Base-by-base conservation (phyloP, 2,888 invertebrate genomes). In the Stenodema calcarata region DNA sequence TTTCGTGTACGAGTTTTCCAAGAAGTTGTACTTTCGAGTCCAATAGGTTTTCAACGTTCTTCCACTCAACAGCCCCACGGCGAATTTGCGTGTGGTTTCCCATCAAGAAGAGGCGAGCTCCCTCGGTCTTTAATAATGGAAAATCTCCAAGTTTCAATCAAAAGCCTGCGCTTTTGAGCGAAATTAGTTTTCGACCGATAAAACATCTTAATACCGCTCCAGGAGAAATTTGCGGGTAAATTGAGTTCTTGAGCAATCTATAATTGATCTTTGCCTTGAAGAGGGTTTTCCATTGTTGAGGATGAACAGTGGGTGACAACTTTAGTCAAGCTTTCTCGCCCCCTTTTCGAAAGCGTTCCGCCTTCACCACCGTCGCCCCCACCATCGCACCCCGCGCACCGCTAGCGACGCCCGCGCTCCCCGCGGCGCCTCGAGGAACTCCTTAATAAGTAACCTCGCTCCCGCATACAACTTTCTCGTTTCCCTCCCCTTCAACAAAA, bases 201-300 rank as follows among this genome's bases (percentile, higher is more conserved):
- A 62, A 62, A 62, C 62, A 62, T 62, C 62, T 62, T 23, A 62
- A 62, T 9, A 23, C 23, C 23, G 3, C 62, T 62, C 62, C 23
- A 23, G 62, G 23, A 73, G 73, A 73, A 35, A 35, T 73, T 41
- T 16, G 35, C 35, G 41, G 41, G 73, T 73, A 80, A 80, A 80
- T 54, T 80, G 80, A 80, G 80, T 80, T 80, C 80, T 80, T 80
- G 80, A 80, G 87, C 50, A 82, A 87, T 87, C 87, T 87, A 87
- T 87, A 87, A 87, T 87, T 87, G 87, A 87, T 87, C 87, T 87
- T 82, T 75, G 83, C 50, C 54, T 76, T 70, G 86, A 80, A 80
- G 79, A 80, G 44, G 86, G 69, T 78, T 78, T 69, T 73, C 76
- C 83, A 82, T 87, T 87, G 87, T 82, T 73, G 87, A 83, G 83